phyloP scores from a whole-genome alignment of 1,140 invertebrate genomes.

The Papilio xuthus region DNA sequence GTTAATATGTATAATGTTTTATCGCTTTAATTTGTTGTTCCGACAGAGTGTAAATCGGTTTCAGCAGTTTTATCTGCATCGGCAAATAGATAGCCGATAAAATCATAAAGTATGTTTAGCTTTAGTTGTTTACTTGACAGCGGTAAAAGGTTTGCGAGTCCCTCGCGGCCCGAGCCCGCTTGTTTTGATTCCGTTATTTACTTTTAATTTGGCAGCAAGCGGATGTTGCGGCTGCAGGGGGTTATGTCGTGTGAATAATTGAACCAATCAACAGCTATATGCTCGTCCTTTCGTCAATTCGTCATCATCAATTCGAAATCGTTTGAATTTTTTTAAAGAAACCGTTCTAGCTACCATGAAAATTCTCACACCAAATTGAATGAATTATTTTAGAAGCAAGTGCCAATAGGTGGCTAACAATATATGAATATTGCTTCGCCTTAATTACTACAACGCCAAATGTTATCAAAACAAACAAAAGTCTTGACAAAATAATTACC shows the following conservation, averaged over 20 bases:
- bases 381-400: background rate
- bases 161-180: conserved; percentile 70
- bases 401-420: no score
- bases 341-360: background rate
- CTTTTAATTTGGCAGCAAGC: conserved; percentile 81
- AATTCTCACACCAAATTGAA: background rate
- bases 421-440: background rate
- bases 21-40: conserved; percentile 36
- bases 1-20: conserved; percentile 11
- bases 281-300: conserved; percentile 48
- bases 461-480: background rate
- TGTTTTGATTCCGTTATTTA: conserved; percentile 82
- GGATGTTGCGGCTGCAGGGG: conserved; percentile 73
- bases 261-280: conserved; percentile 63
- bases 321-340: background rate
- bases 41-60: conserved; percentile 48
- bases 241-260: conserved; percentile 77
- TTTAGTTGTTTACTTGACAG: conserved; percentile 75
- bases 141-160: conserved; percentile 81
- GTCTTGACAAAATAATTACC: conserved; percentile 42
- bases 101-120: conserved; percentile 78
- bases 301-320: no score
- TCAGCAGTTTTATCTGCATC: conserved; percentile 66
- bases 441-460: background rate
- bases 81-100: conserved; percentile 75